These are phyloP conservation scores for Lasioglossum pauxillum DNA, from an alignment of 2,888 invertebrate species.

Conservation along the genomic window DNA sequence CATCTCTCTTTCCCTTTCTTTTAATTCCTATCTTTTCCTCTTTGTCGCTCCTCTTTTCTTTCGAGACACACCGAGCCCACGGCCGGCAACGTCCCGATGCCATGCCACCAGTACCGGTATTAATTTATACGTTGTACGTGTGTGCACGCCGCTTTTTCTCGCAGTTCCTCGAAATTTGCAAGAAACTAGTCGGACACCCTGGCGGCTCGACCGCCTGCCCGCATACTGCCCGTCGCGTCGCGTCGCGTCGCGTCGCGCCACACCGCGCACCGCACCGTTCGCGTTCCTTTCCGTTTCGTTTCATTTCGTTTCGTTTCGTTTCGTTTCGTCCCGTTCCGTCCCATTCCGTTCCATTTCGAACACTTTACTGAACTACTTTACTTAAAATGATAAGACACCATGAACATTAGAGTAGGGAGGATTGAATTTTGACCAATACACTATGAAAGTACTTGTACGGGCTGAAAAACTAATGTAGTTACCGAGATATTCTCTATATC, in stretches of 20 bases:
- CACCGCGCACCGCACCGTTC: not conserved
- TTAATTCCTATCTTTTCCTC: conserved; percentile 51
- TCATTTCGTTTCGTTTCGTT: too few species aligned
- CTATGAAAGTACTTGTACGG: too few species aligned
- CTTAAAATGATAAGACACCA: too few species aligned
- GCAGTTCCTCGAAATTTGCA: conserved; percentile 84
- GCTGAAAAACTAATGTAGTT: too few species aligned
- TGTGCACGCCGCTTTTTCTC: conserved; percentile 84
- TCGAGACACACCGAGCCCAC: conserved; percentile 23
- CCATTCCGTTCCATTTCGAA: not conserved
- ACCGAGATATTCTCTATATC: too few species aligned
- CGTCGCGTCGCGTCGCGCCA: not conserved
- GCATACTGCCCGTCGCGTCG: conserved; percentile 40
- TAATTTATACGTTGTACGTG: conserved; percentile 85
- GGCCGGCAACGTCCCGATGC: conserved; percentile 42
- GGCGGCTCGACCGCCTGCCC: conserved; percentile 58
- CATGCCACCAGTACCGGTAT: conserved; percentile 76
- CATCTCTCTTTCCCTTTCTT: conserved; percentile 44
- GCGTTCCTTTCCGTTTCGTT: not conserved
- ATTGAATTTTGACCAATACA: too few species aligned
- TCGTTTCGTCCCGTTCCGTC: too few species aligned
- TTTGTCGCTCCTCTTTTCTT: conserved; percentile 34
- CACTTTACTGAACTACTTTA: too few species aligned
- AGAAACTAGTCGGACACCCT: conserved; percentile 83
- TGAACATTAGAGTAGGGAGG: too few species aligned